Conservation (phyloP, 1,140 invertebrate species). For the Brachionus manjavacas region DNA sequence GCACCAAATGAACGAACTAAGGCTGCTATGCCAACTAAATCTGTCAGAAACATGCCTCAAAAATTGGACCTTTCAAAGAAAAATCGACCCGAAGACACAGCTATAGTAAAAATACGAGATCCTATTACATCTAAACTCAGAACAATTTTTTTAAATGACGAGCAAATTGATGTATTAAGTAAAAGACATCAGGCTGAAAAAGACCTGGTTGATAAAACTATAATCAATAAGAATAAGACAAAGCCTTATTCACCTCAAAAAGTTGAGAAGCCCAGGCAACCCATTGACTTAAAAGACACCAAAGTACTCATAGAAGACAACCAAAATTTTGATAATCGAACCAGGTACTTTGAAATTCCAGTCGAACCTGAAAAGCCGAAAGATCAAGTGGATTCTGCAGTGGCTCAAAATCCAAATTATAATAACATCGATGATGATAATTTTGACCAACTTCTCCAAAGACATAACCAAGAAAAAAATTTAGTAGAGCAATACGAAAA, state of each 20-base stretch:
- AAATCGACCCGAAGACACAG: neutral
- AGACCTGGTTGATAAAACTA: conserved; percentile 17
- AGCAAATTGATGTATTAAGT: conserved; percentile 19
- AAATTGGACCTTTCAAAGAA: neutral
- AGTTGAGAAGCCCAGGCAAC: neutral
- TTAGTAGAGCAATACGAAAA: neutral
- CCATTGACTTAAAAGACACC: neutral
- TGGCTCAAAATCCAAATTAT: neutral
- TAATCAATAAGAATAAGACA: neutral
- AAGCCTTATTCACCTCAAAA: neutral
- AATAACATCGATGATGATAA: neutral
- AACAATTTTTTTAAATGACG: conserved; percentile 38
- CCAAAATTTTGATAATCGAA: neutral
- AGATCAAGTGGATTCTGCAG: neutral
- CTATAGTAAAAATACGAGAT: conserved; percentile 22
- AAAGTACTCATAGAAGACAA: neutral
- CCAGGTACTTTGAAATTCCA: neutral
- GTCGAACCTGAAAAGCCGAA: neutral
- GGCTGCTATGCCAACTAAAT: neutral
- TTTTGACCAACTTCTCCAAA: neutral
- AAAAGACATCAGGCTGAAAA: conserved; percentile 27
- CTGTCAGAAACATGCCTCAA: neutral
- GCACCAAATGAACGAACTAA: neutral
- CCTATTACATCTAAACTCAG: conserved; percentile 25
- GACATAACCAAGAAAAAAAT: conserved; percentile 4